Percentiles rank a stretch among this genome's conserved stretches.
phyloP scores from a whole-genome alignment of 1,140 invertebrate species.

The Meloidogyne hapla region DNA sequence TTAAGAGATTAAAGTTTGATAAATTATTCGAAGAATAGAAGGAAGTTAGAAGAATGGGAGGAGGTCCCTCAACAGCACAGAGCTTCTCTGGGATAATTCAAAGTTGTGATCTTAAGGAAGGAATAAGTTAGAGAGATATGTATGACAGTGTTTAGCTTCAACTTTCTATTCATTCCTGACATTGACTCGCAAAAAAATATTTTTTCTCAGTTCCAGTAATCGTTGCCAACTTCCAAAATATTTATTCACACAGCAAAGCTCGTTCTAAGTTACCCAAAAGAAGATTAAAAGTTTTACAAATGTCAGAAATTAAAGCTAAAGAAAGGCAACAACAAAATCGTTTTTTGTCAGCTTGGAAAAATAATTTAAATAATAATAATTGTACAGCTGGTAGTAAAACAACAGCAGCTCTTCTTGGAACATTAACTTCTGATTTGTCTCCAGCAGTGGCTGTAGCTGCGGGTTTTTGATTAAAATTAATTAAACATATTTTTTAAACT shows the following conservation, averaged over 20 bases:
- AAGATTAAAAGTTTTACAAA: conserved; percentile 51
- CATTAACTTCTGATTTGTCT: not conserved
- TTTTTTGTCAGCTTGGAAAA: not conserved
- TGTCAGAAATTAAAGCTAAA: conserved; percentile 42
- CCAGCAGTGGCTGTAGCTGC: not conserved
- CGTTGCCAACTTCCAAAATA: conserved; percentile 96
- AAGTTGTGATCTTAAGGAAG: too few species aligned
- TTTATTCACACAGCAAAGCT: conserved; percentile 92
- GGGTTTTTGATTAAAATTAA: not conserved
- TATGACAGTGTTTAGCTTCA: too few species aligned
- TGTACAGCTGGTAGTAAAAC: not conserved
- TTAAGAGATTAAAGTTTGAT: too few species aligned
- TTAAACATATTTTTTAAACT: too few species aligned
- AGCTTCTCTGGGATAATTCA: too few species aligned
- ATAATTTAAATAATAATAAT: not conserved
- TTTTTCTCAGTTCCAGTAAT: conserved; percentile 76
- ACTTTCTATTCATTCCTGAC: too few species aligned
- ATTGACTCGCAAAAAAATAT: too few species aligned
- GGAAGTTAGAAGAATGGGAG: too few species aligned
- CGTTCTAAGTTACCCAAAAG: conserved; percentile 57
- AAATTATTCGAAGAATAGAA: too few species aligned
- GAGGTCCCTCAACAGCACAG: too few species aligned
- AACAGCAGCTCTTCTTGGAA: not conserved
- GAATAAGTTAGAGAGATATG: too few species aligned
- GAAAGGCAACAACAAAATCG: conserved; percentile 7